Conservation (phyloP, 2,113 vertebrate genomes). For the Ellobius talpinus region DNA sequence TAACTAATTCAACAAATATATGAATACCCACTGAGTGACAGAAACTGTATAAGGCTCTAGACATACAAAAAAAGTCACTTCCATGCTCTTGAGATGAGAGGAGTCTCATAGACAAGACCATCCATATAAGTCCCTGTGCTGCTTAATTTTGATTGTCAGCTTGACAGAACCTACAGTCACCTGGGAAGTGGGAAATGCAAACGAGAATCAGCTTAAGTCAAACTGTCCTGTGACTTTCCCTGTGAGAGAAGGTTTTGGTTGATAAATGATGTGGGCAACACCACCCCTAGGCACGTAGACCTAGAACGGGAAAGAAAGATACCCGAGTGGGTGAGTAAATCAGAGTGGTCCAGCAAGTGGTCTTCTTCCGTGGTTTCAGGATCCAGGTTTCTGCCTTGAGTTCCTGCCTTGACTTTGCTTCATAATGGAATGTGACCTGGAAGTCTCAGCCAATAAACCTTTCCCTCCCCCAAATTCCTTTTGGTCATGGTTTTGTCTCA, state of each 20-base stretch:
- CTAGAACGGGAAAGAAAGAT: not conserved
- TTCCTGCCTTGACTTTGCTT: not conserved
- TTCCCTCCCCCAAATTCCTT: not conserved
- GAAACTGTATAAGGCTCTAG: not conserved
- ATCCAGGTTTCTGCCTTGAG: not conserved
- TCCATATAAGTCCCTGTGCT: not conserved
- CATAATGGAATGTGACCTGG: not conserved
- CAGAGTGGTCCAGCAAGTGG: not conserved
- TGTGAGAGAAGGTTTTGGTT: not conserved
- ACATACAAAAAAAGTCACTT: not conserved
- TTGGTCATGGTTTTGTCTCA: not conserved
- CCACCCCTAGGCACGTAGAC: too few species aligned
- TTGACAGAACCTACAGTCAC: not conserved
- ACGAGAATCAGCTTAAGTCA: not conserved
- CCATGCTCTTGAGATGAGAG: not conserved
- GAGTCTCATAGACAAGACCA: not conserved
- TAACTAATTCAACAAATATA: conserved; percentile 2
- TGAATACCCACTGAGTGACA: not conserved
- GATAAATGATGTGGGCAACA: not conserved
- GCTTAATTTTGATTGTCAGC: not conserved
- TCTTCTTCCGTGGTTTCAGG: not conserved
- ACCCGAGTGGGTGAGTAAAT: too few species aligned
- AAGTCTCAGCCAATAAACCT: not conserved
- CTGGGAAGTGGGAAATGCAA: not conserved
- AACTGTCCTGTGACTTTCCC: not conserved